These are phyloP conservation scores for Uropetala carovei DNA, from an alignment of 2,888 invertebrate species.

Conservation along the genomic window DNA sequence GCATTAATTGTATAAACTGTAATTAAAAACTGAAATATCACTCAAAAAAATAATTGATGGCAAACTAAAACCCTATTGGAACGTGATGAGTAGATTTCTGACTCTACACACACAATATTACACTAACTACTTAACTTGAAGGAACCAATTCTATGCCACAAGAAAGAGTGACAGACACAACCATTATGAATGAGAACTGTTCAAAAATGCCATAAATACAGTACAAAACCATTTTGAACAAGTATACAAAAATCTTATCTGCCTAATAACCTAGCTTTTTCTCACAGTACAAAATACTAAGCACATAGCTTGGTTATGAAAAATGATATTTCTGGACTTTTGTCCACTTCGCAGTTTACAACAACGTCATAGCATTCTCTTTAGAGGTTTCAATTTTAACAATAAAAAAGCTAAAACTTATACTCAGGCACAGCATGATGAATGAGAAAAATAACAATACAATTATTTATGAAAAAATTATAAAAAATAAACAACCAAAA, in stretches of 20 bases:
- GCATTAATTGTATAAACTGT: neutral
- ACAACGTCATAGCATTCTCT: constrained; percentile 41
- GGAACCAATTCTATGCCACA: constrained; percentile 61
- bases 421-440: neutral
- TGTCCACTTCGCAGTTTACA: constrained; percentile 39
- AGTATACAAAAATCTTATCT: constrained; percentile 57
- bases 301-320: constrained; percentile 62
- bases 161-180: constrained; percentile 62
- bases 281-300: constrained; percentile 57
- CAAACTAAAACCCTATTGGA: neutral
- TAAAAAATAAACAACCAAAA: neutral
- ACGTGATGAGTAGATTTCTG: neutral
- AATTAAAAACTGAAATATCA: neutral
- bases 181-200: constrained; percentile 49
- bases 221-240: constrained; percentile 55
- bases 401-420: neutral
- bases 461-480: neutral
- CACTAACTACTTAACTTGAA: constrained; percentile 30
- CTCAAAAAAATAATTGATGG: constrained; percentile 6
- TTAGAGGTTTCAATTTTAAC: constrained; percentile 8
- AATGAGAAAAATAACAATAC: neutral
- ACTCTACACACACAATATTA: neutral
- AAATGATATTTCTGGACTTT: constrained; percentile 47
- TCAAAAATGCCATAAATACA: constrained; percentile 57
- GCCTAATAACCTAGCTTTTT: constrained; percentile 49